Percentiles rank a stretch among this genome's conserved stretches.
Evolutionary conservation across 2,797 vertebrate species (phyloP).

Genomic region (Mormyrus proboscirostris): DNA sequence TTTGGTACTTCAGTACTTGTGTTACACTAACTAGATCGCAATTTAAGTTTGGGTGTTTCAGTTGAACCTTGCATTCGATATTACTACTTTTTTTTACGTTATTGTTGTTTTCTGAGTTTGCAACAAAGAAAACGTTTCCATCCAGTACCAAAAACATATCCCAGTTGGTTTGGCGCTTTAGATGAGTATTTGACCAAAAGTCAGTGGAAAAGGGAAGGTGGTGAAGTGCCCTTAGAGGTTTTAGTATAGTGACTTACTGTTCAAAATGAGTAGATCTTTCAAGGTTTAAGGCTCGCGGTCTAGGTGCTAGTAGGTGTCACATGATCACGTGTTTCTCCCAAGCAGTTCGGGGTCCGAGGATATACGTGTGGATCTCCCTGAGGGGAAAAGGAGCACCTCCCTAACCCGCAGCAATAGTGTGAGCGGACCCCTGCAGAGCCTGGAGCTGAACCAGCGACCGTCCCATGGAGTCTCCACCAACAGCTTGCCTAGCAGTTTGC

Average conservation of each 20-base stretch:
- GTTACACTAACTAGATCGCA: background rate
- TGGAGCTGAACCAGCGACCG: conserved; percentile 77
- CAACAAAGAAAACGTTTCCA: background rate
- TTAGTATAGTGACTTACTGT: background rate
- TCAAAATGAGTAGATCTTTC: background rate
- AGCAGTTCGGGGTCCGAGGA: conserved; percentile 53
- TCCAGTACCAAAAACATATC: background rate
- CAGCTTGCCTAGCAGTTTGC: conserved; percentile 89
- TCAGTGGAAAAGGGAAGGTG: background rate
- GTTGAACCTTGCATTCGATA: background rate
- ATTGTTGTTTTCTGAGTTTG: background rate
- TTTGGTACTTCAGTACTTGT: background rate
- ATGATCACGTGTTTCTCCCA: background rate
- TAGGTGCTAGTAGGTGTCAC: background rate
- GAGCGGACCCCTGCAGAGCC: conserved; percentile 85
- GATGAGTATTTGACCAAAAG: background rate
- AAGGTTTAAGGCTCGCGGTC: background rate
- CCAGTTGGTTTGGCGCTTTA: background rate
- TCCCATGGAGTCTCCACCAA: conserved; percentile 87
- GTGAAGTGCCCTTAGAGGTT: background rate
- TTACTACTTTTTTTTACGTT: background rate
- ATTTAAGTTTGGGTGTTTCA: background rate
- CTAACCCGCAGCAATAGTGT: conserved; percentile 94
- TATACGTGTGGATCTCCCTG: conserved; percentile 57
- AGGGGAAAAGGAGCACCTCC: conserved; percentile 68